A percentile compares a stretch with the other conserved stretches of the same genome.
Conservation (phyloP, 2,888 invertebrate genomes). For the Notodonta ziczac region DNA sequence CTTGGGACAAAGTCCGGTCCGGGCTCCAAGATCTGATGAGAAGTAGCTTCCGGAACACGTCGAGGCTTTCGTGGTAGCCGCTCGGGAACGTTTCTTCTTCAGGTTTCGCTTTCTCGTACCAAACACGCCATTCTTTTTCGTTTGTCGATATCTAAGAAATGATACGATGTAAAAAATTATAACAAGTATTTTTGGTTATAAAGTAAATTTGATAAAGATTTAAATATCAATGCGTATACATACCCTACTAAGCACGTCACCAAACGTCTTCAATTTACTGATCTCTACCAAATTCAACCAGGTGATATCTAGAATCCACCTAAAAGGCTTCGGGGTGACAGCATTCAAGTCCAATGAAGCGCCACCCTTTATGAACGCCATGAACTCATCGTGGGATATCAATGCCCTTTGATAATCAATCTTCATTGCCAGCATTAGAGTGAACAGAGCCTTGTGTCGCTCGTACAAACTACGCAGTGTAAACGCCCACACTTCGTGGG, state of each 20-base stretch:
- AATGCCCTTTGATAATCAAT: constrained; percentile 93
- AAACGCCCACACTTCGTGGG: constrained; percentile 96
- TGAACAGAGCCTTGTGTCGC: constrained; percentile 95
- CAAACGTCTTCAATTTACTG: constrained; percentile 92
- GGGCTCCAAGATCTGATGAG: constrained; percentile 97
- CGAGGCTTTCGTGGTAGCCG: constrained; percentile 93
- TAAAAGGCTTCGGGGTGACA: constrained; percentile 95
- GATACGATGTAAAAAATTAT: not conserved
- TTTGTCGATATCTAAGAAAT: constrained; percentile 88
- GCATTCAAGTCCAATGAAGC: constrained; percentile 97
- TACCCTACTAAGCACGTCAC: constrained; percentile 91
- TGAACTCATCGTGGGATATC: constrained; percentile 95
- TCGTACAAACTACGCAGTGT: constrained; percentile 97
- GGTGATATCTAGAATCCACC: constrained; percentile 97
- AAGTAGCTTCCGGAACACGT: constrained; percentile 94
- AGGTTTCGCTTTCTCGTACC: constrained; percentile 97
- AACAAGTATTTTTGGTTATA: too few relatives aligned
- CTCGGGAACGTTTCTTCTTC: constrained; percentile 96
- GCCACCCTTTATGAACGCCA: constrained; percentile 98
- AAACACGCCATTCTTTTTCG: constrained; percentile 94
- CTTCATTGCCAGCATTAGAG: constrained; percentile 97
- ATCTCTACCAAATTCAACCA: constrained; percentile 98
- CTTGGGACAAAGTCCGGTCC: constrained; percentile 96
- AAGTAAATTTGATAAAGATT: not conserved
- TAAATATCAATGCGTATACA: constrained; percentile 23